These are phyloP conservation scores for Noctua comes DNA, from an alignment of 2,888 invertebrate species.

Conservation along the genomic window DNA sequence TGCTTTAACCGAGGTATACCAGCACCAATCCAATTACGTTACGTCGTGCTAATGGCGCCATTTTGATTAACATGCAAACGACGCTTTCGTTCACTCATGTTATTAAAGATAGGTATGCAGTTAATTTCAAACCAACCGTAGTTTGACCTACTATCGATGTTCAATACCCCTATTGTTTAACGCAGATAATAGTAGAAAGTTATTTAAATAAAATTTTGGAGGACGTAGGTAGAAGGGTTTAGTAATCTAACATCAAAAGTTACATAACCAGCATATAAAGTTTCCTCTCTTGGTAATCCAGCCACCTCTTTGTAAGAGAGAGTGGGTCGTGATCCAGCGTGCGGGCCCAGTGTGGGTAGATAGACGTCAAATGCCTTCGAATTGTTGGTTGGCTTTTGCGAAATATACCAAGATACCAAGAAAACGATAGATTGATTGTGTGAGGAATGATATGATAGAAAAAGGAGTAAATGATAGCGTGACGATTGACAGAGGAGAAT, in stretches of 20 bases:
- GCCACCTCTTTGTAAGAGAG: neutral
- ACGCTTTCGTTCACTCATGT: slow-evolving; percentile 27
- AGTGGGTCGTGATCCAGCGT: neutral
- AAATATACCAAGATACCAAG: neutral
- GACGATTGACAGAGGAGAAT: too few relatives aligned
- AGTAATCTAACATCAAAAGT: neutral
- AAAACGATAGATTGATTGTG: too few relatives aligned
- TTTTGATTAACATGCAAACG: slow-evolving; percentile 47
- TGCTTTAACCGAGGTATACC: neutral
- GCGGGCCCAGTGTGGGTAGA: neutral
- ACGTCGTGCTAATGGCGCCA: slow-evolving; percentile 16
- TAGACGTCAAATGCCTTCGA: neutral
- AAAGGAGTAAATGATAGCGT: too few relatives aligned
- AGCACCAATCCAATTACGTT: slow-evolving; percentile 18
- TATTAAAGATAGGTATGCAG: slow-evolving; percentile 13
- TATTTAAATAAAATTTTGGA: neutral
- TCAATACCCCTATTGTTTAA: slow-evolving; percentile 40
- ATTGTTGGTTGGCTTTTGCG: neutral
- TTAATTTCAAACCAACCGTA: slow-evolving; percentile 20
- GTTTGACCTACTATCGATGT: slow-evolving; percentile 30
- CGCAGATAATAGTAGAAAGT: slow-evolving; percentile 10
- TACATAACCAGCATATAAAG: neutral
- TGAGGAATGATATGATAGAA: too few relatives aligned
- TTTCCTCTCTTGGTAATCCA: neutral
- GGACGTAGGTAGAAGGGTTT: slow-evolving; percentile 4